Base-by-base conservation (phyloP, 1,140 invertebrate genomes). In the Apolygus lucorum region DNA sequence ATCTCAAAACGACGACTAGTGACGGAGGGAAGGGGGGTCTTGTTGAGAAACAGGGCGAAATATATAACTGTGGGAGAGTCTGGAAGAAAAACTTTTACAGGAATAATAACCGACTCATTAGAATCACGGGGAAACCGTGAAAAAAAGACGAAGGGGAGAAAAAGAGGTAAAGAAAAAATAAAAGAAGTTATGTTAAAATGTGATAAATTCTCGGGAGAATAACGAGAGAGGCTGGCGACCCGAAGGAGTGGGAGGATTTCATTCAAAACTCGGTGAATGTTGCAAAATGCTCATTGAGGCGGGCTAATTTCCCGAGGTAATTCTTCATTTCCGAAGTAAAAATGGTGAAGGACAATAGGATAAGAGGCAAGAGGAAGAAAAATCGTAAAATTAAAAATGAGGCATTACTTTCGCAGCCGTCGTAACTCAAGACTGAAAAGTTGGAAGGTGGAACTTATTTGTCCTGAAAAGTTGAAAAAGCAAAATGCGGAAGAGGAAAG, bases 71-170 rank as follows among this genome's bases (percentile, higher is more conserved):
- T 59, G 13, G 22, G 17, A 8, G 8, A 59, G 54, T 11, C 4
- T 59, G 11, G 54, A 59, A 59, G 54, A 24, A 24, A 59, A 59
- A 59, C 54, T 59, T 59, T 59, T 59, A 22, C 11, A 21, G 54
- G 54, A 59, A 59, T 59, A 59, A 59, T 59, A 59, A 59, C 54
- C 22, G 54, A 21, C 54, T 59, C 54, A 59, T 59, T 59, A 59
- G 54, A 59, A 59, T 59, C 54, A 22, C 4, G 54, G 54, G 34
- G 34, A 49, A 17, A 17, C 17, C 8, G 34, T 49, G 8, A 17
- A 49, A 17, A 49, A 8, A 49, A 49, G 34, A 17, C 8, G 17
- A 17, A 49, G 34, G 34, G 8, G n/a, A n/a, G n/a, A n/a, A n/a
- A n/a, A n/a, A n/a, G n/a, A n/a, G n/a, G n/a, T n/a, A n/a, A n/a